Base-by-base conservation (phyloP, 2,113 vertebrate genomes). In the Nyctereutes procyonoides region DNA sequence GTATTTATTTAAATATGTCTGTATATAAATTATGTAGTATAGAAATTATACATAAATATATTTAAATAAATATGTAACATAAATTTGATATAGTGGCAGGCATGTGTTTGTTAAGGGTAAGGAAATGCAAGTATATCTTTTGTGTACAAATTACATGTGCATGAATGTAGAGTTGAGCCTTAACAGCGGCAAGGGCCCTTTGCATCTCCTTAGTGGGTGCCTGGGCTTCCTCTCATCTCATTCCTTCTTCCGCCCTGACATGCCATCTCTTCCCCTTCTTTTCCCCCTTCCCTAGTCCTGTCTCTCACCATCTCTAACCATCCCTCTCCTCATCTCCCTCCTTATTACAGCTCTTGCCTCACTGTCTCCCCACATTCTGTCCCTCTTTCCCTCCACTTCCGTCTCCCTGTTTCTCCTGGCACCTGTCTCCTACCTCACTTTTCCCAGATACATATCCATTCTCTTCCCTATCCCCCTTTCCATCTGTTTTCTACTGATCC, bases 181-280 rank as follows among this genome's bases (percentile, higher is more conserved):
- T 12, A 0, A 0, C 0, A 16, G 24, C 65, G 28, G 20, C 83
- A 51, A 38, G 79, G n/a, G 67, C 48, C 30, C 67, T 38, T 24
- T 13, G 58, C 5, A 6, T 22, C 22, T 30, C 48, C 5, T 0
- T 7, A 5, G 30, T 11, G 4, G 4, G 76, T 12, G 30, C 15
- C 9, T 4, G 4, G 1, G 1, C 17, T 10, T 26, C 43, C 30
- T 24, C 43, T 67, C 5, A 0, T 1, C 63, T 63, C n/a, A 2
- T 26, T 22, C 48, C 4, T 0, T 30, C 82, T 53, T 16, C 56
- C 73, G 77, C 6, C 82, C 43, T 30, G n/a, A 6, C 14, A 7
- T 4, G 26, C 15, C 48, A 4, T n/a, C 20, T 65, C 3, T 38
- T 58, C 82, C 2, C 11, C 24, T 16, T 76, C 2, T 26, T 32